Evolutionary conservation across 92 coral and sea anemone species (phyloP).

Genomic region (Micromussa lordhowensis): DNA sequence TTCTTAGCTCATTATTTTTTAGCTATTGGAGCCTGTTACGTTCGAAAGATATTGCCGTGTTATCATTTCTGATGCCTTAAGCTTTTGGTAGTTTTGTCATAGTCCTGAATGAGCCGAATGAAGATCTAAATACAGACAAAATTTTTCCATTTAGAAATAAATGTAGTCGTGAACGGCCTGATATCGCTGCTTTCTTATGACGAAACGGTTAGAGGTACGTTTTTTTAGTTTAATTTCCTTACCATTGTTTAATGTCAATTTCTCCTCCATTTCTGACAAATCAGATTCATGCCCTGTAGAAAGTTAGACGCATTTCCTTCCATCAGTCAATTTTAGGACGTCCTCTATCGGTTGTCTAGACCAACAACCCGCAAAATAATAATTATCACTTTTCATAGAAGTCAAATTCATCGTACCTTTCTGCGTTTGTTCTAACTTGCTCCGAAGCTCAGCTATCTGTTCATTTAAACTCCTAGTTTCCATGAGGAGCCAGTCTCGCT

Average conservation of each 20-base stretch:
- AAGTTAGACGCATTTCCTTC: not conserved
- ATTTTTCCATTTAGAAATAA: not conserved
- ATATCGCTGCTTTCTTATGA: not conserved
- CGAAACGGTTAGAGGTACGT: not conserved
- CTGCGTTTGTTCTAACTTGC: not conserved
- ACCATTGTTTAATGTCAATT: not conserved
- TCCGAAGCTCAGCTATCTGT: conserved; percentile 1
- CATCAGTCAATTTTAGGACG: not conserved
- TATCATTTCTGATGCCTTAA: no score
- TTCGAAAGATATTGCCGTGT: no score
- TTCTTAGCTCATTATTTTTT: no score
- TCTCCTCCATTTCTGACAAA: not conserved
- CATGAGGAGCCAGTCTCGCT: conserved; percentile 15
- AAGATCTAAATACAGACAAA: no score
- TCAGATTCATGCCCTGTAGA: not conserved
- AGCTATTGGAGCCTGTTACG: no score
- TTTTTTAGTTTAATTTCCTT: not conserved
- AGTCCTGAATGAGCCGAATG: no score
- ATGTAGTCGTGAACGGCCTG: not conserved
- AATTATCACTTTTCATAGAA: not conserved
- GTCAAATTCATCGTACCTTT: not conserved
- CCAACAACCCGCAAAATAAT: not conserved
- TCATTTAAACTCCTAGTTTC: not conserved
- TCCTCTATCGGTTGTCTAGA: not conserved
- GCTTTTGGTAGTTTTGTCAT: no score